These are phyloP conservation scores for Xylota segnis DNA, from an alignment of 2,888 invertebrate species.

Conservation along the genomic window DNA sequence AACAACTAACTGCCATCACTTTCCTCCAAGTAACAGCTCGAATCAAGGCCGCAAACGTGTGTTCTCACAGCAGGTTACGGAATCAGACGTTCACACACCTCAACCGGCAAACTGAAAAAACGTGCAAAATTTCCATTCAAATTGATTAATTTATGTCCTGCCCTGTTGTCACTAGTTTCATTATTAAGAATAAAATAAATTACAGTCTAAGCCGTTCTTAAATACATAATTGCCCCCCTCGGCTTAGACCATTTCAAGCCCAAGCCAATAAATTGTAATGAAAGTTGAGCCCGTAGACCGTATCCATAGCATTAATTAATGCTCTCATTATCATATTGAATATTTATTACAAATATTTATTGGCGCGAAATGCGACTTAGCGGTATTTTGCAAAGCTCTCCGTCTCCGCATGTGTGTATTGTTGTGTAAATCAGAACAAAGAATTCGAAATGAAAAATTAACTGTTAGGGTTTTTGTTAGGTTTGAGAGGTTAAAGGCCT, in stretches of 20 bases:
- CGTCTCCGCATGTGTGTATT: neutral
- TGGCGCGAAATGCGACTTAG: conserved; percentile 34
- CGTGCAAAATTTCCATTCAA: neutral
- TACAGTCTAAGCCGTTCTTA: conserved; percentile 9
- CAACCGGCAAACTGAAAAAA: neutral
- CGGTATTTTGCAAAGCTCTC: conserved; percentile 10
- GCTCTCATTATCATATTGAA: conserved; percentile 52
- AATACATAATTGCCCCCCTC: conserved; percentile 1
- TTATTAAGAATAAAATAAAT: conserved; percentile 10
- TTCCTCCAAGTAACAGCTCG: too few species aligned
- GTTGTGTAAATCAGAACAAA: conserved; percentile 7
- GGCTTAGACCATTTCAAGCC: conserved; percentile 5
- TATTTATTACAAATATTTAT: conserved; percentile 42
- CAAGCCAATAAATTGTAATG: conserved; percentile 34
- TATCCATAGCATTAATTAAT: conserved; percentile 54
- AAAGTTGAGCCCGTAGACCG: conserved; percentile 38
- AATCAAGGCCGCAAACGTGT: neutral
- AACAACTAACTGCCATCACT: too few species aligned
- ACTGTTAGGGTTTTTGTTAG: neutral
- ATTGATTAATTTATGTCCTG: conserved; percentile 18
- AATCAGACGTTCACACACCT: conserved; percentile 4
- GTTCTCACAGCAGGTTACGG: neutral
- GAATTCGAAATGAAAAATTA: conserved; percentile 11
- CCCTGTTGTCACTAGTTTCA: neutral
- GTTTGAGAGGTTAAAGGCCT: conserved; percentile 42